Conservation (phyloP, 2,888 invertebrate genomes). For the Apodemia zela region DNA sequence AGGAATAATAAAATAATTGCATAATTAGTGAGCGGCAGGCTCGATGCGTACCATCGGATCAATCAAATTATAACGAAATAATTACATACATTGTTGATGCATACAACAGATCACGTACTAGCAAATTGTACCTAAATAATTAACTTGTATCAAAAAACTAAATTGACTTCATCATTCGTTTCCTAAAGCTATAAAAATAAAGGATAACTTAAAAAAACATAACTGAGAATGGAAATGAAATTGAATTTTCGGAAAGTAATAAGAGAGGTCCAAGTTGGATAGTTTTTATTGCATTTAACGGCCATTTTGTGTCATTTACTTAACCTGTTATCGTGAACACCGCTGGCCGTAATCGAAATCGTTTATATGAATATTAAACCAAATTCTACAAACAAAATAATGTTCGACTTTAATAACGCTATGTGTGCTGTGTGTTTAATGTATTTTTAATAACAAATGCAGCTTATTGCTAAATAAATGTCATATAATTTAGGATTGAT, state of each 20-base stretch:
- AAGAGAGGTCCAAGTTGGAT: conserved; percentile 51
- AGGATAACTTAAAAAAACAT: conserved; percentile 38
- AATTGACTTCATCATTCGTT: conserved; percentile 41
- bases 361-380: conserved; percentile 10
- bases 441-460: conserved; percentile 8
- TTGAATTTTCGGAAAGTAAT: conserved; percentile 61
- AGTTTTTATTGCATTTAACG: conserved; percentile 54
- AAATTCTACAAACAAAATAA: conserved; percentile 15
- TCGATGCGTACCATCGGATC: conserved; percentile 19
- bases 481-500: conserved; percentile 12
- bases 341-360: conserved; percentile 33
- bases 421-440: conserved; percentile 1
- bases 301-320: conserved; percentile 69
- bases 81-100: conserved; percentile 18
- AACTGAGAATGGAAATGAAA: conserved; percentile 53
- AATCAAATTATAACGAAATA: conserved; percentile 24
- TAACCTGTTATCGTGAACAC: conserved; percentile 62
- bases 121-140: conserved; percentile 29
- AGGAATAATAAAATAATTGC: conserved; percentile 12
- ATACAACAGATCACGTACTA: conserved; percentile 22
- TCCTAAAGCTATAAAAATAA: conserved; percentile 42
- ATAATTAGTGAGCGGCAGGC: conserved; percentile 18
- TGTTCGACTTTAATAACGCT: conserved; percentile 2
- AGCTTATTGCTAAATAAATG: conserved; percentile 5
- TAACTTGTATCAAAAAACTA: conserved; percentile 35